Evolutionary conservation across 2,797 vertebrate species (phyloP).

Genomic region (Odontamblyopus lacepedii): DNA sequence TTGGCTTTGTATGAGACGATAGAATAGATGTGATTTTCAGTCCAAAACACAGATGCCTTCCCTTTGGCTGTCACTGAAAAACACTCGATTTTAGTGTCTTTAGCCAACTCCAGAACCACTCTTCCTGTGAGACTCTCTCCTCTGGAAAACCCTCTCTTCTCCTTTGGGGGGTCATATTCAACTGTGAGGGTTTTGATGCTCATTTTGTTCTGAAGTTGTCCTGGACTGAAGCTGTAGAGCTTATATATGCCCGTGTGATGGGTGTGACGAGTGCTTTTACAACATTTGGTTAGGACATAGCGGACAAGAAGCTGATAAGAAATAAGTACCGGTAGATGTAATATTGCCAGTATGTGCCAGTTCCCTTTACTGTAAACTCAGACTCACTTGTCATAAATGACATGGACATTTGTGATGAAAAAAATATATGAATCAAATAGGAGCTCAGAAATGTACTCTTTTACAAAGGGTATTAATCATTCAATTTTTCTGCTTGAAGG

Average conservation of each 20-base stretch:
- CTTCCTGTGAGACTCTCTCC: not conserved
- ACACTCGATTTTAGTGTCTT: constrained; percentile 31
- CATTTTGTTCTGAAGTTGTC: not conserved
- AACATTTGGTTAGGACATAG: not conserved
- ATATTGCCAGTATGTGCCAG: not conserved
- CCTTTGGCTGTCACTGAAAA: constrained; percentile 40
- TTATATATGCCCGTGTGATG: not conserved
- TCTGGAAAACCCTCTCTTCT: not conserved
- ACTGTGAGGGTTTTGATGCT: constrained; percentile 1
- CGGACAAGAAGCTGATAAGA: not conserved
- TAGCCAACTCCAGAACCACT: not conserved
- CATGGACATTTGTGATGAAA: not conserved
- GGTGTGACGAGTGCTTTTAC: constrained; percentile 3
- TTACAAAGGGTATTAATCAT: no score
- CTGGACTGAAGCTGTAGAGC: not conserved
- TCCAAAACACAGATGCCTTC: constrained; percentile 14
- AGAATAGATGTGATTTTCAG: not conserved
- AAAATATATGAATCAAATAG: no score
- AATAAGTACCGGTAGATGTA: no score
- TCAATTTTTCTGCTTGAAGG: no score
- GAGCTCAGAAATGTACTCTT: no score
- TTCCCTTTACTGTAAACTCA: not conserved
- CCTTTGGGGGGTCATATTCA: not conserved
- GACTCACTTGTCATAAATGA: not conserved
- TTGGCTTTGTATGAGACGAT: not conserved